Evolutionary conservation across 2,113 vertebrate genomes (phyloP), one percentile per base, ranked within the genome.

Genomic region (Ciconia maguari): DNA sequence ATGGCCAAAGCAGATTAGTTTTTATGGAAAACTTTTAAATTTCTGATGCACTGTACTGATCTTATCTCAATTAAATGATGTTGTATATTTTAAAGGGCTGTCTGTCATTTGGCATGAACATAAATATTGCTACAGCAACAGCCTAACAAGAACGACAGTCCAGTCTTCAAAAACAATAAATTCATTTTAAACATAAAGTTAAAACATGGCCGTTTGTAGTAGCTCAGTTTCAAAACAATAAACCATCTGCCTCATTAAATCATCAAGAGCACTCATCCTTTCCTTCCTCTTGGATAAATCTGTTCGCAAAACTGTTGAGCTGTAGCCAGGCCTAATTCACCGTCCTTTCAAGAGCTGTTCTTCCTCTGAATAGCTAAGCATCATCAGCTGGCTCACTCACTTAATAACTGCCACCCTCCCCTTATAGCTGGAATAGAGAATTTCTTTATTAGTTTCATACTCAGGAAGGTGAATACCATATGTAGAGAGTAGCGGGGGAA

Each of bases 221-320:
- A 77, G 64, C 21, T 95, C 65, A 29, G 57, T 88, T 87, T 81
- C 72, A 83, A 93, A 95, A 91, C 60, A 95, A 78, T 96, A 94
- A 95, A 85, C 94, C 62, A 93, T 92, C 86, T 97, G 90, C 70
- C 81, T 95, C 83, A 89, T 96, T 96, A 92, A 97, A 93, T 78
- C 90, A 90, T 83, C 75, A 79, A 88, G 32, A 81, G 57, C 66
- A 70, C 82, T 93, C 77, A 94, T 91, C 61, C 89, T 88, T 95
- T 42, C 62, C 80, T 93, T 94, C 93, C 81, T 95, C 61, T 78
- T 87, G 60, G 81, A 77, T 81, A 87, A 95, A 91, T 84, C 62
- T 46, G 14, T 51, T 88, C 92, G 87, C 70, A 66, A 69, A 95
- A 83, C 49, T 46, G 60, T 54, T 94, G 82, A 93, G 78, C 65